These are phyloP conservation scores for Caenorhabditis sp. DNA, from an alignment of 2,888 invertebrate genomes.

Conservation along the genomic window DNA sequence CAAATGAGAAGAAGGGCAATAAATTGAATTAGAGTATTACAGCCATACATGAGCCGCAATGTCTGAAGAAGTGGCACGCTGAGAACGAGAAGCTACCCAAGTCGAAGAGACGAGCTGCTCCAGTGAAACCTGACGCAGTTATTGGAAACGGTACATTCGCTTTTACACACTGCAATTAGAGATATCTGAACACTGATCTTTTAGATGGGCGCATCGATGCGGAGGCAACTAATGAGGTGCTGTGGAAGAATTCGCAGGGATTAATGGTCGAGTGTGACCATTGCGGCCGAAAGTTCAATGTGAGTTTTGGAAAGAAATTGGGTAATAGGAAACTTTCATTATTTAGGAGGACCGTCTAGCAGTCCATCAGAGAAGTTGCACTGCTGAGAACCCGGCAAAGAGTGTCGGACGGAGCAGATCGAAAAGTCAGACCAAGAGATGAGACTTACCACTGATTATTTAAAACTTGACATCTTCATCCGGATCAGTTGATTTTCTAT, in stretches of 20 bases:
- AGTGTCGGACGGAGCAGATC: constrained; percentile 56
- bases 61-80: constrained; percentile 87
- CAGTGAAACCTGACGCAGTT: constrained; percentile 86
- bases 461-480: constrained; percentile 45
- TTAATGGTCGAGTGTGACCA: constrained; percentile 87
- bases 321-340: not conserved
- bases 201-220: constrained; percentile 79
- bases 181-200: constrained; percentile 18
- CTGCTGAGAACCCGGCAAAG: constrained; percentile 83
- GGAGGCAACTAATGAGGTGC: constrained; percentile 85
- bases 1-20: constrained; percentile 2
- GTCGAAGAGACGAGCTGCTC: constrained; percentile 86
- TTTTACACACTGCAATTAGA: constrained; percentile 28
- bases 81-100: constrained; percentile 87
- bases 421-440: constrained; percentile 60
- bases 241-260: constrained; percentile 85
- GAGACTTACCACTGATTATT: not conserved
- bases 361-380: constrained; percentile 87
- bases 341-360: constrained; percentile 87
- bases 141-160: constrained; percentile 64
- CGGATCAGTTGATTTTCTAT: constrained; percentile 53
- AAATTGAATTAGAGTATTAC: constrained; percentile 11
- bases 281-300: constrained; percentile 88
- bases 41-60: constrained; percentile 85
- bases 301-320: constrained; percentile 20